These are phyloP conservation scores for Achroia grisella DNA, from an alignment of 1,140 invertebrate genomes.

Conservation along the genomic window DNA sequence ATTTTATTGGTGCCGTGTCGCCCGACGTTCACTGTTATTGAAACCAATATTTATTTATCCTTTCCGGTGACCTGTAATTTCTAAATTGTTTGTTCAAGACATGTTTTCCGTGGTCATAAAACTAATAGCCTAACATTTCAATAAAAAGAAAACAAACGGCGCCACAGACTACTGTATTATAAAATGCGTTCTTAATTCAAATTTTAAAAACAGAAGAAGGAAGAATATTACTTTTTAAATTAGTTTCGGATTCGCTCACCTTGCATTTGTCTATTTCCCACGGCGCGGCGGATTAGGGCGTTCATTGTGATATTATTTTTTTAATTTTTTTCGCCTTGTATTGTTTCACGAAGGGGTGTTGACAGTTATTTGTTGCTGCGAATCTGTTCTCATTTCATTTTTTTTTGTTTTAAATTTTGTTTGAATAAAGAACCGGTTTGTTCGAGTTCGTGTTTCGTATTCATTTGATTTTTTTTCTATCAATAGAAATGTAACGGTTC, in stretches of 20 bases:
- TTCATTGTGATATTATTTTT: constrained; percentile 65
- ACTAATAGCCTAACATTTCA: not conserved
- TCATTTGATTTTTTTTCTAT: constrained; percentile 51
- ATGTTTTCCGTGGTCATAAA: not conserved
- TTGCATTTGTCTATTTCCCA: constrained; percentile 69
- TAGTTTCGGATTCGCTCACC: constrained; percentile 66
- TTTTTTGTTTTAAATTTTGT: constrained; percentile 65
- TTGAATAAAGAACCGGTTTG: constrained; percentile 60
- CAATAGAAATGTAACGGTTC: constrained; percentile 67
- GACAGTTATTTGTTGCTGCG: constrained; percentile 70
- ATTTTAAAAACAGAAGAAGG: constrained; percentile 57
- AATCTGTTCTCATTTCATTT: constrained; percentile 58
- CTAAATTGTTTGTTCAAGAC: not conserved
- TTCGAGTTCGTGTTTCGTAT: constrained; percentile 53
- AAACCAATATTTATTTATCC: constrained; percentile 13
- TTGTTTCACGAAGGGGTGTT: constrained; percentile 72
- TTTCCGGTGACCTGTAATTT: constrained; percentile 18
- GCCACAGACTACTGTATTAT: constrained; percentile 8
- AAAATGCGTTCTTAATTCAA: constrained; percentile 28
- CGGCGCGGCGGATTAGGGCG: constrained; percentile 61
- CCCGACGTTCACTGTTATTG: constrained; percentile 15
- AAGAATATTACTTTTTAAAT: constrained; percentile 71
- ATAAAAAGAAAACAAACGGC: constrained; percentile 17
- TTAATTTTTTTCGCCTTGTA: constrained; percentile 54
- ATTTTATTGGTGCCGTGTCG: constrained; percentile 12